Percentiles rank a stretch among this genome's conserved stretches.
These are phyloP conservation scores for Linyphia triangularis DNA, from an alignment of 2,888 invertebrate species.

Conservation along the genomic window DNA sequence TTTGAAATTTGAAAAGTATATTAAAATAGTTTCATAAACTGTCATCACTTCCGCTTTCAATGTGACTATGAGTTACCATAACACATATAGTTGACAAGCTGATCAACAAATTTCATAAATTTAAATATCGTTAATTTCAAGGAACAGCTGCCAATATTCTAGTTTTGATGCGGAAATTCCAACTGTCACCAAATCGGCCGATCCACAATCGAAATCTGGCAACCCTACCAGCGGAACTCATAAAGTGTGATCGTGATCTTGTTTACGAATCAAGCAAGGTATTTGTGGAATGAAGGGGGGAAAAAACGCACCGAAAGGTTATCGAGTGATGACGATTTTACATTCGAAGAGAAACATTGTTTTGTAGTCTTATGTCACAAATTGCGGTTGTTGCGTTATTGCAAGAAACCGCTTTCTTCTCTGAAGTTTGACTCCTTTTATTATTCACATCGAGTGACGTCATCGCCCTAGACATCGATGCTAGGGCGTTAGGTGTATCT, in stretches of 20 bases:
- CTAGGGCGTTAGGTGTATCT: no score
- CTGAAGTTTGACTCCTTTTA: neutral
- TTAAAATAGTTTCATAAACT: no score
- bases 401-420: neutral
- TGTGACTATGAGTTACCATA: no score
- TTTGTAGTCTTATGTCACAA: neutral
- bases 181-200: neutral
- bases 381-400: neutral
- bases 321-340: neutral
- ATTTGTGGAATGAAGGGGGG: no score
- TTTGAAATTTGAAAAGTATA: no score
- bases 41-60: no score
- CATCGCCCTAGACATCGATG: neutral
- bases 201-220: neutral
- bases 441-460: no score
- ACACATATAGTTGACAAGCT: no score
- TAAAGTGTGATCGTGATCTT: neutral
- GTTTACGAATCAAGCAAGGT: neutral
- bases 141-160: no score
- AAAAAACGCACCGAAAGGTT: neutral
- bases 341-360: neutral
- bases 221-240: neutral
- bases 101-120: no score
- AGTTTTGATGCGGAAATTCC: no score
- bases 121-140: no score